phyloP scores from a whole-genome alignment of 2,797 vertebrate species.

The Morelia viridis region DNA sequence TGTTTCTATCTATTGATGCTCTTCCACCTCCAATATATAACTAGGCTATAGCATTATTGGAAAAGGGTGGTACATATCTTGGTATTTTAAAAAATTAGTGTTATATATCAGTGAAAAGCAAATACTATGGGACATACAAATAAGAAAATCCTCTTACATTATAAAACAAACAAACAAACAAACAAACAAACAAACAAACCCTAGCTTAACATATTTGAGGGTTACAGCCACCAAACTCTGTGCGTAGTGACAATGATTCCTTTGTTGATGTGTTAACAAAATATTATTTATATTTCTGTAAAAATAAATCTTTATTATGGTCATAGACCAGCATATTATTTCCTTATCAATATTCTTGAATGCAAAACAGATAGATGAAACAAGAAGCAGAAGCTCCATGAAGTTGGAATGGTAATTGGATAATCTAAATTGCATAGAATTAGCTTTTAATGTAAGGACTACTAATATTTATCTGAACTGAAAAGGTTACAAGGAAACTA shows the following conservation, averaged over 20 bases:
- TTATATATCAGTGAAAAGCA: neutral
- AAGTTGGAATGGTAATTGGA: conserved; percentile 62
- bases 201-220: conserved; percentile 36
- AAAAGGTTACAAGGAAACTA: conserved; percentile 57
- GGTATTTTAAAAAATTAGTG: neutral
- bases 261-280: conserved; percentile 54
- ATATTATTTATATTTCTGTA: conserved; percentile 52
- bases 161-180: conserved; percentile 6
- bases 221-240: conserved; percentile 44
- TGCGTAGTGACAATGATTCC: conserved; percentile 49
- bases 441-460: conserved; percentile 51
- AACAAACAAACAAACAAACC: neutral
- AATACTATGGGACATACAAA: conserved; percentile 23
- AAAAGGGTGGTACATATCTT: neutral
- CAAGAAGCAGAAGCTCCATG: conserved; percentile 58
- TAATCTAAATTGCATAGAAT: conserved; percentile 55
- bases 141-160: conserved; percentile 40
- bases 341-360: conserved; percentile 56
- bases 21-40: neutral
- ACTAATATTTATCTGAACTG: conserved; percentile 63
- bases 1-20: conserved; percentile 37
- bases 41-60: conserved; percentile 12
- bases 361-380: conserved; percentile 58
- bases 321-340: conserved; percentile 23
- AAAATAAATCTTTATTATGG: neutral